Base-by-base conservation (phyloP, 2,797 vertebrate genomes). In the Ispidina lecontei region DNA sequence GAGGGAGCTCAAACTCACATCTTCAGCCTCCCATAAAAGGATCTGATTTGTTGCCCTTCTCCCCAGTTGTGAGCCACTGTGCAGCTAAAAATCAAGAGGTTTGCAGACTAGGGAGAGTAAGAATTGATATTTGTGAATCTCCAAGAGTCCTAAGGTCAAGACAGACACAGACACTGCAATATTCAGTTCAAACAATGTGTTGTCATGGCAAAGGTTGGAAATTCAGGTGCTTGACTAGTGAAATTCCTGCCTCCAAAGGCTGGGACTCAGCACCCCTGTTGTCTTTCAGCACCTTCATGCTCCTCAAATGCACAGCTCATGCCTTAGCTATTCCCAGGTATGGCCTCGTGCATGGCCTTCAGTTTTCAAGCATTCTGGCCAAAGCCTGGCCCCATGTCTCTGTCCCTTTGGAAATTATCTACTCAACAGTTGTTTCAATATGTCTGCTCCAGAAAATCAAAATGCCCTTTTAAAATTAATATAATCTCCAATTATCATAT, bases 381-480 rank as follows among this genome's bases (percentile, higher is more conserved):
- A 79, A 84, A 93, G 29, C 41, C n/a, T 12, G 1, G 3, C 64
- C 71, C 41, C 19, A 47, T 17, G 74, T 87, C 87, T 65, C 58
- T 68, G n/a, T 29, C 25, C 23, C 22, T 90, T 85, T 83, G 51
- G 72, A 72, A 77, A 85, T 80, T 1, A 74, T 25, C 28, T 68
- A 31, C 35, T 72, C 90, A 83, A 21, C 17, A 17, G 22, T 93
- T 80, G 39, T 77, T 93, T 77, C 75, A 16, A 1, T 71, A 46
- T 55, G 22, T 39, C 37, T 26, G 35, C 35, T 74, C 43, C 0
- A 1, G 68, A 60, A 76, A 87, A 86, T 70, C 13, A 80, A 69
- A 87, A 88, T 22, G 82, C 72, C 79, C 67, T 90, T 92, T 94
- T 75, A 83, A 93, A 94, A 89, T 95, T 93, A 85, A 92, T 92